phyloP scores from a whole-genome alignment of 2,113 vertebrate genomes.

The Hemichromis elongatus region DNA sequence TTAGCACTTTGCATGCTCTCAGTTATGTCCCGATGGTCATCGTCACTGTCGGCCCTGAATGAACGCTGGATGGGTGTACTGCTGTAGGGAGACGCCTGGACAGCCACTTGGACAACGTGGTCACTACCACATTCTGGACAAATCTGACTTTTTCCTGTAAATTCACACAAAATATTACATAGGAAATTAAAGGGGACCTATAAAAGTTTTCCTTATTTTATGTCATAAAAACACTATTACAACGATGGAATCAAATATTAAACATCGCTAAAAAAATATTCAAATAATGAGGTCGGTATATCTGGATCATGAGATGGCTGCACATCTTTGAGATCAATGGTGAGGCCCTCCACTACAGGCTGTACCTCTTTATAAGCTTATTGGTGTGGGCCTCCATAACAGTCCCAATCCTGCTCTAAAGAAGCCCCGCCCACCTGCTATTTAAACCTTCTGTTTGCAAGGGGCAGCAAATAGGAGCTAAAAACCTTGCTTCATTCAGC shows the following conservation, averaged over 20 bases:
- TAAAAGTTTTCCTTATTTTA: not conserved
- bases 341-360: not conserved
- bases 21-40: constrained; percentile 3
- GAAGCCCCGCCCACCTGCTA: not conserved
- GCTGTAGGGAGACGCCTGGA: constrained; percentile 42
- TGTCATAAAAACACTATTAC: not conserved
- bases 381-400: not conserved
- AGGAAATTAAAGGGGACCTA: not conserved
- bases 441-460: not conserved
- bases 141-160: constrained; percentile 36
- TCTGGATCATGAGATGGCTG: not conserved
- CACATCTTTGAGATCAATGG: not conserved
- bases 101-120: constrained; percentile 83
- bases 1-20: not conserved
- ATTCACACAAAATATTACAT: not conserved
- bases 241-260: not conserved
- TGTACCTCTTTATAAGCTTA: not conserved
- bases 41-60: not conserved
- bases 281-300: not conserved
- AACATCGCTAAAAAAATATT: not conserved
- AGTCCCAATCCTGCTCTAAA: not conserved
- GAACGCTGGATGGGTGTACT: constrained; percentile 61
- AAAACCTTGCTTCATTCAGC: not conserved
- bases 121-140: constrained; percentile 88
- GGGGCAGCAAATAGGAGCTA: not conserved